Base-by-base conservation (phyloP, 2,888 invertebrate genomes). In the Platynereis dumerilii region DNA sequence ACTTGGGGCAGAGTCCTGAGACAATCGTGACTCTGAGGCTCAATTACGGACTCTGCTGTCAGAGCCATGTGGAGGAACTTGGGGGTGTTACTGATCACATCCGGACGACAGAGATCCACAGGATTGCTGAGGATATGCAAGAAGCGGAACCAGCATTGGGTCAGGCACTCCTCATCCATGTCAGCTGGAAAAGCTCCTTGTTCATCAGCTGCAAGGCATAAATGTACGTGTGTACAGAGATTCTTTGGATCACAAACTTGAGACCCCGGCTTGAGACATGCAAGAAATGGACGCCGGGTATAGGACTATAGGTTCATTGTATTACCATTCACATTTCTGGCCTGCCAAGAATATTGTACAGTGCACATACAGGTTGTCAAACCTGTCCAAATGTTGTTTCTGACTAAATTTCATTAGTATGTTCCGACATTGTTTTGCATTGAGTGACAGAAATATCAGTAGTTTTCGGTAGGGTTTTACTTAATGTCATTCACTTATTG, bases 81-180 rank as follows among this genome's bases (percentile, higher is more conserved):
- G 66, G 89, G 90, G 75, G 86, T 96, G 96, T 79, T 94, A 92
- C 89, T 88, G 60, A 88, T 91, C 69, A 82, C 73, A 24, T 77
- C 75, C 0, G 82, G 79, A 20, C 76, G 76, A 62, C 80, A 77
- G 68, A 98, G 87, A 76, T 94, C 94, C 0, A 94, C 94, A 0
- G 97, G 97, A 86, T 96, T 96, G 34, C 96, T 96, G 69, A 97
- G 90, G 45, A 94, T 93, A 79, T 96, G 94, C 67, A 97, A 86
- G 79, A 97, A 91, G 67, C 97, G 89, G 85, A 94, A 97, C 97
- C 97, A 97, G 76, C 92, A 91, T 86, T 98, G 97, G 65, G 93
- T 92, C 45, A 96, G 90, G 68, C 94, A 93, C 71, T 83, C 83
- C 81, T 95, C 93, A 53, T 90, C 89, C 92, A 96, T 96, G 59